Conservation (phyloP, 2,888 invertebrate genomes). For the Vannuccia rotundouncinata region DNA sequence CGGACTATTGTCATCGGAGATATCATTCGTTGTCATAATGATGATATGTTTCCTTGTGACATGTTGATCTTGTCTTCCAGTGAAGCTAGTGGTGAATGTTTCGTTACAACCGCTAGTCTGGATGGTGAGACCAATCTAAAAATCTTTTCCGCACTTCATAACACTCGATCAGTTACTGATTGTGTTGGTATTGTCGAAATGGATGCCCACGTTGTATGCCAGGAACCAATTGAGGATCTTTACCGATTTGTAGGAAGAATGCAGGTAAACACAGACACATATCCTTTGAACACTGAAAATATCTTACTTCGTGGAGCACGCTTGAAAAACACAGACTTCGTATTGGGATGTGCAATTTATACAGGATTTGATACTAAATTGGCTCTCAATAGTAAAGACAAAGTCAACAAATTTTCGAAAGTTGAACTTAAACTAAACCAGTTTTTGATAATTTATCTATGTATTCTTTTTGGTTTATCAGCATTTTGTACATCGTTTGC, state of each 20-base stretch:
- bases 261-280: constrained; percentile 30
- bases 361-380: constrained; percentile 76
- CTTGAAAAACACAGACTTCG: constrained; percentile 72
- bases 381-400: constrained; percentile 70
- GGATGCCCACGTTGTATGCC: constrained; percentile 66
- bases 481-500: constrained; percentile 57
- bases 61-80: constrained; percentile 68
- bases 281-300: constrained; percentile 65
- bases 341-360: constrained; percentile 69
- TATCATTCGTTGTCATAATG: constrained; percentile 65
- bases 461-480: constrained; percentile 63
- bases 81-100: constrained; percentile 67
- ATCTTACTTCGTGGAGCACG: constrained; percentile 70
- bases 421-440: constrained; percentile 66
- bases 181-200: constrained; percentile 51
- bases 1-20: constrained; percentile 64
- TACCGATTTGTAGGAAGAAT: constrained; percentile 62
- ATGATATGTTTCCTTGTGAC: constrained; percentile 75
- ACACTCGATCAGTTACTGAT: constrained; percentile 49
- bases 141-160: constrained; percentile 44
- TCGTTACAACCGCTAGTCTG: constrained; percentile 74
- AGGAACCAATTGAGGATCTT: constrained; percentile 68
- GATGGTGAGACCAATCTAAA: constrained; percentile 76
- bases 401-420: constrained; percentile 66
- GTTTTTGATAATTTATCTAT: constrained; percentile 66